These are phyloP conservation scores for Hylomyscus alleni DNA, from an alignment of 2,797 vertebrate species.

Conservation along the genomic window DNA sequence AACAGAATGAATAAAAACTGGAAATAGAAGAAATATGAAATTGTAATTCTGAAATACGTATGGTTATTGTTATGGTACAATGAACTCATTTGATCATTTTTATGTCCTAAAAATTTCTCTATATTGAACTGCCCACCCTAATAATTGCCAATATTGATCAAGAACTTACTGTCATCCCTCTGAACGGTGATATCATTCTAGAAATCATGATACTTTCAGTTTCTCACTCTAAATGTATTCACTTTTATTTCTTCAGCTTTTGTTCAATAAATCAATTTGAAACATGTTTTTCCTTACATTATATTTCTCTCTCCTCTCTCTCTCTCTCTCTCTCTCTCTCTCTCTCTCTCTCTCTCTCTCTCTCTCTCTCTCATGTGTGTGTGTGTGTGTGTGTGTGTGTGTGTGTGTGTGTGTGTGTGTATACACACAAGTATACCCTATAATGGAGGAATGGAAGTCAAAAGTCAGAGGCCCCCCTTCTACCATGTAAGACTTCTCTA, in stretches of 20 bases:
- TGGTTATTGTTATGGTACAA: not conserved
- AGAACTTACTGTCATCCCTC: not conserved
- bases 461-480: not conserved
- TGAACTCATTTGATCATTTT: constrained; percentile 49
- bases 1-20: not conserved
- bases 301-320: not conserved
- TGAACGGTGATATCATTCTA: constrained; percentile 30
- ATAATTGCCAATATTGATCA: constrained; percentile 31
- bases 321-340: no score
- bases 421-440: not conserved
- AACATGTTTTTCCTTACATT: not conserved
- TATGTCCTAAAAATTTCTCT: not conserved
- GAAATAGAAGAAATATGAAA: not conserved
- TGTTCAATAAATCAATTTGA: constrained; percentile 75
- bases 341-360: no score
- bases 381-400: not conserved
- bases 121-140: not conserved
- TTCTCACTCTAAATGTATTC: not conserved
- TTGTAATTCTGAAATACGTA: constrained; percentile 22
- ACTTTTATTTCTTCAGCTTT: constrained; percentile 58
- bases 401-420: not conserved
- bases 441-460: not conserved
- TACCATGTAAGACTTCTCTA: not conserved
- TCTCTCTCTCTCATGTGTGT: no score
- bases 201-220: constrained; percentile 53